phyloP scores from a whole-genome alignment of 2,797 vertebrate genomes.

The Scomberomorus guttatus region DNA sequence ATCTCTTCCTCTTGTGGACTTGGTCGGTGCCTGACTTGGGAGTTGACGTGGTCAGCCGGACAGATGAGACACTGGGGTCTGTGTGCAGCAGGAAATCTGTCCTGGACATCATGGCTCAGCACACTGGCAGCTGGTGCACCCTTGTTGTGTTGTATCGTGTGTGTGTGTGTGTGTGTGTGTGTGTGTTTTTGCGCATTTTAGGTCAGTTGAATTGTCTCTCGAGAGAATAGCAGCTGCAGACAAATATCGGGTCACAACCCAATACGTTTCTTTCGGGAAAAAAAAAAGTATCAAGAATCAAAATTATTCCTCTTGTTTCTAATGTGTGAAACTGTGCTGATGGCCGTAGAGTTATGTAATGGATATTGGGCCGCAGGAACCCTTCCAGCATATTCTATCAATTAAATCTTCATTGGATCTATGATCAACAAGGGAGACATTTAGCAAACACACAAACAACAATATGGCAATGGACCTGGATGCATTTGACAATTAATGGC shows the following conservation, averaged over 20 bases:
- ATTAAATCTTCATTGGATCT: constrained; percentile 66
- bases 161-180: constrained; percentile 28
- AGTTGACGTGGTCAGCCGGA: constrained; percentile 72
- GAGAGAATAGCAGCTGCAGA: constrained; percentile 67
- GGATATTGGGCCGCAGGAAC: constrained; percentile 25
- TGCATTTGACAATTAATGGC: constrained; percentile 72
- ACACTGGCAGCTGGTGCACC: constrained; percentile 80
- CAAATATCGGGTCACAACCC: constrained; percentile 49
- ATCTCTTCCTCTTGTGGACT: constrained; percentile 35
- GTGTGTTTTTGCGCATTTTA: constrained; percentile 37
- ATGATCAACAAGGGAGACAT: constrained; percentile 65
- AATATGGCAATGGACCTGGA: constrained; percentile 57
- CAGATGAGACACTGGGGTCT: constrained; percentile 67
- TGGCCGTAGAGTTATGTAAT: background rate
- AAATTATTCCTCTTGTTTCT: background rate
- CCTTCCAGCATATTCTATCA: constrained; percentile 50
- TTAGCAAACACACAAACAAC: constrained; percentile 36
- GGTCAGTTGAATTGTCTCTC: constrained; percentile 57
- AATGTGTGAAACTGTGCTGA: background rate
- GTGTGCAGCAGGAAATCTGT: constrained; percentile 64
- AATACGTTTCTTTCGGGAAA: constrained; percentile 8
- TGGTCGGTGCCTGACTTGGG: constrained; percentile 43
- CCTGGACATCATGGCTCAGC: constrained; percentile 76
- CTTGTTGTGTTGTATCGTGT: constrained; percentile 57
- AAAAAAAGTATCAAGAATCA: background rate